phyloP scores from a whole-genome alignment of 1,140 invertebrate species.

The Drosophila navojoa region DNA sequence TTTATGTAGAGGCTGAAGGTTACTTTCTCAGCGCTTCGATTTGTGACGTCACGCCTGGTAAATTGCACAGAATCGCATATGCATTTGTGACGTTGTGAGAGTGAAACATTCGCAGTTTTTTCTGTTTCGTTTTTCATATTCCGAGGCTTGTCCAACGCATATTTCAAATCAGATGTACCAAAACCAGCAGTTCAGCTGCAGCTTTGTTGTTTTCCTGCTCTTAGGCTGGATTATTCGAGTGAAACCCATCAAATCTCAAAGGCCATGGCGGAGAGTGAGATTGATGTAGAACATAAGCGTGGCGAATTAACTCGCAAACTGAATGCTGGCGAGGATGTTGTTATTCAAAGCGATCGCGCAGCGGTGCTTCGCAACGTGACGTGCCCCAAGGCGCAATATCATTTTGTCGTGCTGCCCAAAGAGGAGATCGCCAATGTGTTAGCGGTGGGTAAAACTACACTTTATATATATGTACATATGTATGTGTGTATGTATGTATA shows the following conservation, averaged over 20 bases:
- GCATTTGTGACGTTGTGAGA: background rate
- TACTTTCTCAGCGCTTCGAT: background rate
- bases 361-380: slow-evolving; percentile 44
- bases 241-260: background rate
- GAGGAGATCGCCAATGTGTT: slow-evolving; percentile 45
- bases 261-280: background rate
- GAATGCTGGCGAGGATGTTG: slow-evolving; percentile 33
- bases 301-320: slow-evolving; percentile 38
- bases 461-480: background rate
- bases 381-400: slow-evolving; percentile 53
- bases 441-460: slow-evolving; percentile 26
- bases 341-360: slow-evolving; percentile 52
- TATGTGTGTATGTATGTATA: no score
- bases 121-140: background rate
- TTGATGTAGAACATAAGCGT: slow-evolving; percentile 2
- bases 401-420: slow-evolving; percentile 57
- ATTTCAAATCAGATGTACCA: background rate
- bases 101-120: background rate
- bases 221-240: background rate
- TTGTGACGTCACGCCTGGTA: background rate
- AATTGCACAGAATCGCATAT: background rate
- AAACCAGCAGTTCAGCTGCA: background rate
- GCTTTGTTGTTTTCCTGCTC: background rate
- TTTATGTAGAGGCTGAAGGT: background rate
- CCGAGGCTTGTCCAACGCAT: background rate